Conservation (phyloP, 2,113 vertebrate genomes). For the Romanogobio albipinnatus region DNA sequence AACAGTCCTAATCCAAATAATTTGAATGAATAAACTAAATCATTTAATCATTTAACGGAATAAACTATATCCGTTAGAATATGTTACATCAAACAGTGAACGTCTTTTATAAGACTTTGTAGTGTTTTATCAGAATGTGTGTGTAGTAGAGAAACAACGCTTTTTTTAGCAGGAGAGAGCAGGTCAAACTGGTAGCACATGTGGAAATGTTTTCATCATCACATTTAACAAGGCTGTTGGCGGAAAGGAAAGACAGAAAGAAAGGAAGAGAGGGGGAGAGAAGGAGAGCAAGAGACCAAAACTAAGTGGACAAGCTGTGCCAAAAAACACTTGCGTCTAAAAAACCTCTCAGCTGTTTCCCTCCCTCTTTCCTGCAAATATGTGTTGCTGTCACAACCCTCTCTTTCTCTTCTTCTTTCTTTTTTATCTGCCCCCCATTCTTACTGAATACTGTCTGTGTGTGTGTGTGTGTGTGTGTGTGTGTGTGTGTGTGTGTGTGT, state of each 20-base stretch:
- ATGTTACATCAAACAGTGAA: not conserved
- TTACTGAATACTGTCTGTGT: not conserved
- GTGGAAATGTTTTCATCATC: slow-evolving; percentile 58
- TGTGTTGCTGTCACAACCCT: slow-evolving; percentile 26
- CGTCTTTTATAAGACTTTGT: not conserved
- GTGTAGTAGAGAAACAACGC: not conserved
- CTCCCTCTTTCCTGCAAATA: slow-evolving; percentile 47
- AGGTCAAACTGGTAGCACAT: slow-evolving; percentile 59
- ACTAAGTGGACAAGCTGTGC: slow-evolving; percentile 19
- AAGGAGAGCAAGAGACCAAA: slow-evolving; percentile 3
- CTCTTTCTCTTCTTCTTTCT: slow-evolving; percentile 16
- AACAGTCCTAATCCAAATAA: not conserved
- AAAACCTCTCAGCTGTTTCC: slow-evolving; percentile 56
- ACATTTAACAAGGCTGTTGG: slow-evolving; percentile 55
- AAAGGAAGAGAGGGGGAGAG: slow-evolving; percentile 23
- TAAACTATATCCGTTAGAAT: not conserved
- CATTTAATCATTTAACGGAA: too few species aligned
- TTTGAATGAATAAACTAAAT: not conserved
- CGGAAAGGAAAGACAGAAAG: slow-evolving; percentile 10
- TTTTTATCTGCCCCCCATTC: slow-evolving; percentile 14
- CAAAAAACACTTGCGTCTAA: slow-evolving; percentile 48
- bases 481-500: slow-evolving; percentile 2
- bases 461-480: too few species aligned
- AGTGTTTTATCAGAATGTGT: slow-evolving; percentile 1
- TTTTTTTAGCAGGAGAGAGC: slow-evolving; percentile 1